Evolutionary conservation across 2,113 vertebrate genomes (phyloP).

Genomic region (Cyphomyrus plagiostoma): DNA sequence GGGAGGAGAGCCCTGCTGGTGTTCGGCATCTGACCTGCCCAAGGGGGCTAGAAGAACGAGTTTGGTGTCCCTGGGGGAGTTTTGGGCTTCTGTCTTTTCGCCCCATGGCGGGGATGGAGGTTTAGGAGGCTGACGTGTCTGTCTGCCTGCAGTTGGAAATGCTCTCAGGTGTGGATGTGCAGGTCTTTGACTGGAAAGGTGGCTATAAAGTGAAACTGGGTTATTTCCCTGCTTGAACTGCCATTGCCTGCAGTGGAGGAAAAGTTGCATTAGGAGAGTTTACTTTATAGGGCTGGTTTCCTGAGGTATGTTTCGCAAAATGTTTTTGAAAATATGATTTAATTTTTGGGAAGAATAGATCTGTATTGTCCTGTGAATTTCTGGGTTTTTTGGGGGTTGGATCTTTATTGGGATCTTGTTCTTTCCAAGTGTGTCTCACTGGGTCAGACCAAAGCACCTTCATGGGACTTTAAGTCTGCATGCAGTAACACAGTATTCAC

Average conservation of each 20-base stretch:
- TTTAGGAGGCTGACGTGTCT: background rate
- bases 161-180: background rate
- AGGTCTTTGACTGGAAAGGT: background rate
- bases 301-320: background rate
- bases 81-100: conserved; percentile 30
- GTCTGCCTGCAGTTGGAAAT: background rate
- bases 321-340: background rate
- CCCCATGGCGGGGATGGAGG: background rate
- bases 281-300: background rate
- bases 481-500: background rate
- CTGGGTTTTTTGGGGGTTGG: background rate
- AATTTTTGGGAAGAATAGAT: background rate
- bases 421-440: background rate
- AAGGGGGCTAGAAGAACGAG: conserved; percentile 24
- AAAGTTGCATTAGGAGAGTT: background rate
- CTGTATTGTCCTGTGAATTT: background rate
- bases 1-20: conserved; percentile 39
- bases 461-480: background rate
- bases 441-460: background rate
- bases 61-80: background rate
- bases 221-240: background rate
- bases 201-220: background rate
- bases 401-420: background rate
- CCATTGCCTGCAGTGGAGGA: background rate
- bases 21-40: conserved; percentile 33